Base-by-base conservation (phyloP, 2,888 invertebrate genomes). In the Orchesellides sinensis region DNA sequence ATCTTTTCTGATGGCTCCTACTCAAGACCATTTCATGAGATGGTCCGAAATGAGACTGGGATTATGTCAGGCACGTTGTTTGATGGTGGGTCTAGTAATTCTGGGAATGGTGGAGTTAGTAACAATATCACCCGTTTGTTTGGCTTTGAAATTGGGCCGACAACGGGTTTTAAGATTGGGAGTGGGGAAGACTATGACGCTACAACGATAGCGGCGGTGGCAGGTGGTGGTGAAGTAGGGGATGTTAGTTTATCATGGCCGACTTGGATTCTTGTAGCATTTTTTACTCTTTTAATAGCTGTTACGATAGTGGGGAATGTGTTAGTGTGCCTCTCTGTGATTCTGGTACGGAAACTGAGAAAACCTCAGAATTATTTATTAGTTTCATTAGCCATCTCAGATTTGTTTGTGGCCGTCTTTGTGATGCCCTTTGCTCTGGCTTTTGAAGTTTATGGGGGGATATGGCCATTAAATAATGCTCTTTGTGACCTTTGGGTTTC, bases 401-500 rank as follows among this genome's bases (percentile, higher is more conserved):
- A 99, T 91, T 93, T 99, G 86, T 96, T 98, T 90, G 98, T 99
- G 73, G 97, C 98, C 2, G 93, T 95, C 65, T 92, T 98, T 89
- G 81, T 81, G 29, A 81, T 81, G 81, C 81, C 81, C n/a, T 81
- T 72, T 23, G 81, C 81, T 17, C 54, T 81, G 29, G 66, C 47
- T 19, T 47, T 59, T 59, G 81, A 81, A 19, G 66, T 81, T 19
- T 66, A 54, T 14, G 81, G 73, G 17, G 81, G 81, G 49, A 21
- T 17, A 8, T 86, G 85, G 85, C 85, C 85, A 0, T 78, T 85
- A 56, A 86, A 84, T 54, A 52, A 94, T 29, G 92, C 95, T 84
- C 94, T 97, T 89, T 98, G 98, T 91, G 96, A 98, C 90, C 93
- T 98, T 84, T 99, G 98, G 98, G 97, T 98, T 82, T 97, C 97